Conservation (phyloP, 2,113 vertebrate genomes). For the Brachypteracias leptosomus region DNA sequence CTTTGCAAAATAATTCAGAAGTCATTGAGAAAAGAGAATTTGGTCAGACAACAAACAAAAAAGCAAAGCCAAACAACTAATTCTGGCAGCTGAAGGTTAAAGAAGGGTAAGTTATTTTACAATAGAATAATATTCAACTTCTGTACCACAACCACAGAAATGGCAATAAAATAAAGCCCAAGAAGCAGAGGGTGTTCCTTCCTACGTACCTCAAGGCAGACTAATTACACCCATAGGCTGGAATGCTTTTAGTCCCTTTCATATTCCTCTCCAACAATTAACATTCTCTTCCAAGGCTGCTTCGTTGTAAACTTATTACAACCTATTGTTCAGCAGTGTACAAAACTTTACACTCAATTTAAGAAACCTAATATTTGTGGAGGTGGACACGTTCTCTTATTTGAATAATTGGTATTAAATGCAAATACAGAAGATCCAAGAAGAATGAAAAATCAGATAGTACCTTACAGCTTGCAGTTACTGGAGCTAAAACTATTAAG, state of each 20-base stretch:
- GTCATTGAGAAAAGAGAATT: conserved; percentile 60
- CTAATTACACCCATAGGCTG: not conserved
- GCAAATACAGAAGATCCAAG: not conserved
- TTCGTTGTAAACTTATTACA: not conserved
- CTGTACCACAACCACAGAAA: not conserved
- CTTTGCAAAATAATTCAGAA: conserved; percentile 73
- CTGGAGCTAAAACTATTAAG: not conserved
- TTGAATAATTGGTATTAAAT: not conserved
- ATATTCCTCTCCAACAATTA: not conserved
- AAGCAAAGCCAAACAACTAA: conserved; percentile 13
- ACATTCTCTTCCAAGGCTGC: not conserved
- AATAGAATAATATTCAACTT: not conserved
- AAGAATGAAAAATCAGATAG: not conserved
- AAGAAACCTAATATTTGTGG: not conserved
- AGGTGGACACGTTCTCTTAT: not conserved
- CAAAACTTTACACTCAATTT: not conserved
- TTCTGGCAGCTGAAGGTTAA: conserved; percentile 53
- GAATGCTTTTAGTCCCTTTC: not conserved
- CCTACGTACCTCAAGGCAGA: fast-evolving
- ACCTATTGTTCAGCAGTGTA: not conserved
- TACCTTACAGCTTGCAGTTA: not conserved
- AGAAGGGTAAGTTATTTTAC: conserved; percentile 23
- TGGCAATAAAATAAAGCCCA: not conserved
- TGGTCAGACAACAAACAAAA: conserved; percentile 48
- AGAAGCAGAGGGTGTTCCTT: not conserved